Evolutionary conservation across 1,140 invertebrate genomes (phyloP).

Genomic region (Sogatella furcifera): DNA sequence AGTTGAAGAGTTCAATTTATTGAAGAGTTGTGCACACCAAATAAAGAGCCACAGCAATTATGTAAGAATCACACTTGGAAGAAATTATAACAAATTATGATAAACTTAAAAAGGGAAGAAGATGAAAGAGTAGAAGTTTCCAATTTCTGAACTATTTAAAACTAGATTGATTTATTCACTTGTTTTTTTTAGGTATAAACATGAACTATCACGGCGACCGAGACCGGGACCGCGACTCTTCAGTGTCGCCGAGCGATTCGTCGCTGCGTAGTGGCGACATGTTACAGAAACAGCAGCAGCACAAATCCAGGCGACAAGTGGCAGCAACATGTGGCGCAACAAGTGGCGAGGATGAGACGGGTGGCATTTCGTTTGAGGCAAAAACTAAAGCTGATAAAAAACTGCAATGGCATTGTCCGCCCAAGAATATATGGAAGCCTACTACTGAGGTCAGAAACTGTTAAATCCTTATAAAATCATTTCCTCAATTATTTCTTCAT

Average conservation of each 20-base stretch:
- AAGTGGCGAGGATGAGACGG: not conserved
- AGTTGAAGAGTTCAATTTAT: too few species aligned
- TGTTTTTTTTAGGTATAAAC: slow-evolving; percentile 23
- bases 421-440: slow-evolving; percentile 71
- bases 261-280: not conserved
- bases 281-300: too few species aligned
- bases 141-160: too few species aligned
- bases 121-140: too few species aligned
- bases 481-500: not conserved
- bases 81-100: too few species aligned
- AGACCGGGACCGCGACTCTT: slow-evolving; percentile 28
- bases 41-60: too few species aligned
- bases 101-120: too few species aligned
- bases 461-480: not conserved
- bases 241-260: slow-evolving; percentile 32
- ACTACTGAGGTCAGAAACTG: slow-evolving; percentile 50
- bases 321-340: not conserved
- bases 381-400: not conserved
- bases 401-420: slow-evolving; percentile 58
- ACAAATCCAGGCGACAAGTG: too few species aligned
- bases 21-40: too few species aligned
- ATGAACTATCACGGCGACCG: slow-evolving; percentile 23
- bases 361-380: not conserved
- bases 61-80: too few species aligned
- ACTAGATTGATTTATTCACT: too few species aligned